Conservation (phyloP, 2,797 vertebrate genomes). For the Mormyrus proboscirostris region DNA sequence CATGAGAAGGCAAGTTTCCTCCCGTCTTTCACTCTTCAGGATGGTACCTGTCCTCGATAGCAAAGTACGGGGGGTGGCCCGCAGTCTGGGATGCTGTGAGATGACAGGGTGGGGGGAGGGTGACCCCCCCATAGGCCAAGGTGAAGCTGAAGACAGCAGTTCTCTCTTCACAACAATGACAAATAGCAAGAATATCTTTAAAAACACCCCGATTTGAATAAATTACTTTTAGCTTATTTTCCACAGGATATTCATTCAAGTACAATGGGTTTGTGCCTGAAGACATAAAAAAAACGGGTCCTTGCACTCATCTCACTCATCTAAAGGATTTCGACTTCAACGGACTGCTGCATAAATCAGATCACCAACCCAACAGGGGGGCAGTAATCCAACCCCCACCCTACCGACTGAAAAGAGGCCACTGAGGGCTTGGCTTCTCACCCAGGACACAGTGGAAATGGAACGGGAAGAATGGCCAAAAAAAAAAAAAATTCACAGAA, state of each 20-base stretch:
- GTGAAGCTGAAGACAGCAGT: not conserved
- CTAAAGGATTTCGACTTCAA: not conserved
- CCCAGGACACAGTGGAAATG: not conserved
- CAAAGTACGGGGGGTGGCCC: not conserved
- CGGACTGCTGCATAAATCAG: not conserved
- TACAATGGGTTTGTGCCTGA: not conserved
- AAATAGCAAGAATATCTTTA: not conserved
- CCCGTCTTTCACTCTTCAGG: not conserved
- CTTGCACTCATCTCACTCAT: not conserved
- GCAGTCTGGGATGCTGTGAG: not conserved
- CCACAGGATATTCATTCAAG: not conserved
- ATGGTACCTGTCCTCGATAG: not conserved
- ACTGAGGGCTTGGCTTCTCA: not conserved
- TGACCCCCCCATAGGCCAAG: not conserved
- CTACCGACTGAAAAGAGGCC: not conserved
- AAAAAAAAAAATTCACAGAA: not conserved
- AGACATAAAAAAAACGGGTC: not conserved
- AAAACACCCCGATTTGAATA: not conserved
- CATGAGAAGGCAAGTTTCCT: not conserved
- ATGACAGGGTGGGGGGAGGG: not conserved
- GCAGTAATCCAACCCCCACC: not conserved
- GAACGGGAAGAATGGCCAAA: not conserved
- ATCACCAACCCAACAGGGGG: not conserved
- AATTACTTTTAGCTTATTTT: not conserved
- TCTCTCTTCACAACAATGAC: not conserved